phyloP scores from a whole-genome alignment of 1,140 invertebrate genomes.

The Camponotus floridanus region DNA sequence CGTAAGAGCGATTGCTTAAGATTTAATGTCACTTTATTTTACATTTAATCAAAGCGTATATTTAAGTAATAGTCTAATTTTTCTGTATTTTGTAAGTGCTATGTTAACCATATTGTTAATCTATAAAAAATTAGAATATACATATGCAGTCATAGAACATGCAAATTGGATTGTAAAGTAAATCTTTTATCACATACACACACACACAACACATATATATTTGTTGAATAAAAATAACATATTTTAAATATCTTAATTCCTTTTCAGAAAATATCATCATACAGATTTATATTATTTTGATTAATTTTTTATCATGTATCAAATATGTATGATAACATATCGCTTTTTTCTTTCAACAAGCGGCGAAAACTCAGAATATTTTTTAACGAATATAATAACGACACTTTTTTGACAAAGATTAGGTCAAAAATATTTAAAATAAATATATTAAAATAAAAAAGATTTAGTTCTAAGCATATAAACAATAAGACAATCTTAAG shows the following conservation, averaged over 20 bases:
- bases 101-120: not conserved
- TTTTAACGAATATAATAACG: not conserved
- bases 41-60: not conserved
- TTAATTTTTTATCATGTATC: not conserved
- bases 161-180: not conserved
- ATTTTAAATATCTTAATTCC: not conserved
- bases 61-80: not conserved
- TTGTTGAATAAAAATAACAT: conserved; percentile 2
- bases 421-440: not conserved
- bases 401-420: not conserved
- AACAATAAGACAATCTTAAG: too few species aligned
- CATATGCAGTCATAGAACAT: too few species aligned
- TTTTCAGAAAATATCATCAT: not conserved
- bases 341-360: not conserved
- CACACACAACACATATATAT: not conserved
- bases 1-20: too few species aligned
- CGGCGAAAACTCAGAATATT: not conserved
- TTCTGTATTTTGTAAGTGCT: not conserved
- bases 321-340: not conserved
- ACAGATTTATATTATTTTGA: not conserved
- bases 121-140: not conserved
- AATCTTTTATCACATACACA: not conserved
- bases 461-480: too few species aligned
- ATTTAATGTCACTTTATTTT: too few species aligned
- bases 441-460: too few species aligned